Evolutionary conservation across 2,888 invertebrate genomes (phyloP).

Genomic region (Luperina testacea): DNA sequence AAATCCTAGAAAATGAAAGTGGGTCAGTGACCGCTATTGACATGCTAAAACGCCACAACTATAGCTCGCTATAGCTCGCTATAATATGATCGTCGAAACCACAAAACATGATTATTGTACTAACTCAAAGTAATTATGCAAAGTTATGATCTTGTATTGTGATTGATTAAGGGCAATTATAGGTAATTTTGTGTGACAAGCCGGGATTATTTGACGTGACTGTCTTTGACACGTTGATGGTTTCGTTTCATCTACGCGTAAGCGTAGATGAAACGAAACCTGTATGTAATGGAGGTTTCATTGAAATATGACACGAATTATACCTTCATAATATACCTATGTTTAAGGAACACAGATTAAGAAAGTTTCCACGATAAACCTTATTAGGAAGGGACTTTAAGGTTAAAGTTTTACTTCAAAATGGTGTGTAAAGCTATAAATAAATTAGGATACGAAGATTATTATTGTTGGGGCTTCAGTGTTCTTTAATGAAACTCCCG

Average conservation of each 20-base stretch:
- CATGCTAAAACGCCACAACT: neutral
- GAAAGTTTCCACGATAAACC: neutral
- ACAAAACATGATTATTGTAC: slow-evolving; percentile 29
- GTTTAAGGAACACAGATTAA: neutral
- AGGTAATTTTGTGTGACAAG: neutral
- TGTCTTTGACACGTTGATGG: slow-evolving; percentile 21
- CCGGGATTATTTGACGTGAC: neutral
- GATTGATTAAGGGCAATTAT: neutral
- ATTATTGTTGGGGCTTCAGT: neutral
- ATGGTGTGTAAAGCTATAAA: neutral
- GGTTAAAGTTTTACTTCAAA: neutral
- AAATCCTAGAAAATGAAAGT: neutral
- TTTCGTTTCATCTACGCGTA: neutral
- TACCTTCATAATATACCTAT: neutral
- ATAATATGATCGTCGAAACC: slow-evolving; percentile 8
- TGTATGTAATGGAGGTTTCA: neutral
- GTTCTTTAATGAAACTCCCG: neutral
- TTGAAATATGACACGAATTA: slow-evolving; percentile 9
- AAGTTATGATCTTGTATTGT: slow-evolving; percentile 9
- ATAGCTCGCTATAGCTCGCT: too few species aligned
- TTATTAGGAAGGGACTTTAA: neutral
- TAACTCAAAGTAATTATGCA: neutral
- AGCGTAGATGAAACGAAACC: neutral
- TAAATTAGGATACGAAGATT: neutral
- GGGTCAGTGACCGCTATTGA: neutral